Percentiles rank a stretch among this genome's conserved stretches.
These are phyloP conservation scores for Agrypnia vestita DNA, from an alignment of 1,140 invertebrate genomes.

Conservation along the genomic window DNA sequence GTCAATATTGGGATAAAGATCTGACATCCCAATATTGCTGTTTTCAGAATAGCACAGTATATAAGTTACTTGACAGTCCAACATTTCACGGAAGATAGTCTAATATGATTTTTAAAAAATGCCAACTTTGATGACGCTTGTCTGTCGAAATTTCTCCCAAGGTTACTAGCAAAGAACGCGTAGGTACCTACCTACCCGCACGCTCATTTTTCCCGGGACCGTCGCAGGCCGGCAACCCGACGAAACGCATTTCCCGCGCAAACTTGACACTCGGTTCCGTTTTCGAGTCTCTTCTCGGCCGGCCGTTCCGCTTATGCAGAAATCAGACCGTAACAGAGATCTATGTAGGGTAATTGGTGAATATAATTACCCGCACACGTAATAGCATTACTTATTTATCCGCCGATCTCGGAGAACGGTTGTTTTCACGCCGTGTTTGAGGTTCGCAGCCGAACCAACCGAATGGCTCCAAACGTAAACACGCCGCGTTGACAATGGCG, in stretches of 20 bases:
- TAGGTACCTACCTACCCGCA: too few relatives aligned
- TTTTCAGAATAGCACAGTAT: too few relatives aligned
- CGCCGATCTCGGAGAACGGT: slow-evolving; percentile 9
- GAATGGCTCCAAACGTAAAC: slow-evolving; percentile 10
- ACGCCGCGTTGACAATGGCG: slow-evolving; percentile 12
- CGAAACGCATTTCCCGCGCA: slow-evolving; percentile 36
- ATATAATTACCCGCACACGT: slow-evolving; percentile 46
- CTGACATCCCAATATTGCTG: too few relatives aligned
- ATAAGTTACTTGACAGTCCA: too few relatives aligned
- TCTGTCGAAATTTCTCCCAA: too few relatives aligned
- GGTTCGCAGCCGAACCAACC: background rate
- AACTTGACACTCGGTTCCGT: slow-evolving; percentile 39
- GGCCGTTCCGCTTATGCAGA: slow-evolving; percentile 56
- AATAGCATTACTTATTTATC: slow-evolving; percentile 19
- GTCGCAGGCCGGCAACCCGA: background rate
- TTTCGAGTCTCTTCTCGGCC: slow-evolving; percentile 18
- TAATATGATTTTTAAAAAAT: too few relatives aligned
- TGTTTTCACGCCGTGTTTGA: slow-evolving; percentile 14
- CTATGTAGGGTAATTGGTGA: slow-evolving; percentile 56
- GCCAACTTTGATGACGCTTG: too few relatives aligned
- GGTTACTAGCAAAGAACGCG: too few relatives aligned
- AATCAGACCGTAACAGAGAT: slow-evolving; percentile 54
- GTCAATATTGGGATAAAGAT: too few relatives aligned
- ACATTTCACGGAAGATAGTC: too few relatives aligned
- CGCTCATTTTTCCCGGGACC: too few relatives aligned